Conservation (phyloP, 1,140 invertebrate species). For the Ceratitis capitata region DNA sequence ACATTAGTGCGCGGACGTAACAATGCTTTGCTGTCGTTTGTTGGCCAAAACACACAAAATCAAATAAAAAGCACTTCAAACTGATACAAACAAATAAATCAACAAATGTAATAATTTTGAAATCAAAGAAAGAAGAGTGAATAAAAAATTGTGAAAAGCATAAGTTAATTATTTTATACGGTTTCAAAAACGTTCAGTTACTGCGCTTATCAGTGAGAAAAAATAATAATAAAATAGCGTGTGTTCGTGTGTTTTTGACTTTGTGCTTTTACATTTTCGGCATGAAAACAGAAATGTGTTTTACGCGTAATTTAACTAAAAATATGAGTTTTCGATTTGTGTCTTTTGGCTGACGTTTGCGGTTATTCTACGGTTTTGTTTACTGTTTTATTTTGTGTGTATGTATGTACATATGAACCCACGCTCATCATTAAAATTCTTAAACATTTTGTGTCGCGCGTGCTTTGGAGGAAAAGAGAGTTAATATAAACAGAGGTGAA, state of each 20-base stretch:
- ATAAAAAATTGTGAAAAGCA: too few relatives aligned
- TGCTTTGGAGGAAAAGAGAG: too few relatives aligned
- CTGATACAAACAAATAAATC: not conserved
- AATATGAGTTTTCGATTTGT: not conserved
- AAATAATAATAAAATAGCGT: not conserved
- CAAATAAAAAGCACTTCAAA: not conserved
- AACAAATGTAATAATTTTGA: not conserved
- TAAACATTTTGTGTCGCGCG: not conserved
- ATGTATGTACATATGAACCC: not conserved
- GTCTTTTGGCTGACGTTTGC: not conserved
- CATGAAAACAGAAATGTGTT: not conserved
- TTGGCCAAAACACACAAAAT: slow-evolving; percentile 11
- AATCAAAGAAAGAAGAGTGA: not conserved
- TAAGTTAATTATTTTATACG: not conserved
- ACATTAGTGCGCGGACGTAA: slow-evolving; percentile 11
- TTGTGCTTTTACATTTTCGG: not conserved
- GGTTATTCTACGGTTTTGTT: not conserved
- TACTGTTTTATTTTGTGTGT: not conserved
- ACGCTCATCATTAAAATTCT: too few relatives aligned
- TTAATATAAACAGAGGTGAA: too few relatives aligned
- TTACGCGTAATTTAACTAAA: not conserved
- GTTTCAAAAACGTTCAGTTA: not conserved
- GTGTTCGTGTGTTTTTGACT: slow-evolving; percentile 9
- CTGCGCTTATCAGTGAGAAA: not conserved
- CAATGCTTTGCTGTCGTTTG: slow-evolving; percentile 3